These are phyloP conservation scores for Chirona hameri DNA, from an alignment of 2,888 invertebrate species.

Conservation along the genomic window DNA sequence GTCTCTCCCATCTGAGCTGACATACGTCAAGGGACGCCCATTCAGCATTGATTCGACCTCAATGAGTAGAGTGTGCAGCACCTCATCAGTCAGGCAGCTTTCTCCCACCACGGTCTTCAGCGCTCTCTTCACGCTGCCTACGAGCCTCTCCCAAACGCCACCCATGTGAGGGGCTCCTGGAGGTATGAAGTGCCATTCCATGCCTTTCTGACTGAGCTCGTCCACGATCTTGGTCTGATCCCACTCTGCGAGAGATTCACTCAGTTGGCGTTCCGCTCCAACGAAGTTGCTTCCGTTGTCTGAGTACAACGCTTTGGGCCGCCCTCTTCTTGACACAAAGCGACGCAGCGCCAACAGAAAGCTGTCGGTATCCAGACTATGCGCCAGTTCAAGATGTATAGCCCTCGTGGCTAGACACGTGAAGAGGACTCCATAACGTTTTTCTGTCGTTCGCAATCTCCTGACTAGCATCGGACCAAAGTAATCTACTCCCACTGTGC, in stretches of 20 bases:
- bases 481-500: neutral
- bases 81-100: neutral
- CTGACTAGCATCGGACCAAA: neutral
- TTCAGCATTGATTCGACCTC: neutral
- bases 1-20: neutral
- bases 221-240: neutral
- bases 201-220: neutral
- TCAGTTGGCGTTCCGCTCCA: neutral
- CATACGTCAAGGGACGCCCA: neutral
- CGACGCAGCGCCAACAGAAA: neutral
- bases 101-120: neutral
- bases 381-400: neutral
- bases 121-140: neutral
- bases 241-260: neutral
- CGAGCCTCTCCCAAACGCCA: neutral
- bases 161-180: neutral
- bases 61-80: neutral
- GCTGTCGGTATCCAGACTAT: neutral
- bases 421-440: neutral
- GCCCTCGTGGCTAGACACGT: neutral
- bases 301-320: neutral
- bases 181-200: neutral
- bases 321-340: neutral
- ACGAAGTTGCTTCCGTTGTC: neutral
- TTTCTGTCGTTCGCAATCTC: neutral